These are phyloP conservation scores for Nymphalis c-album DNA, from an alignment of 2,888 invertebrate genomes.

Conservation along the genomic window DNA sequence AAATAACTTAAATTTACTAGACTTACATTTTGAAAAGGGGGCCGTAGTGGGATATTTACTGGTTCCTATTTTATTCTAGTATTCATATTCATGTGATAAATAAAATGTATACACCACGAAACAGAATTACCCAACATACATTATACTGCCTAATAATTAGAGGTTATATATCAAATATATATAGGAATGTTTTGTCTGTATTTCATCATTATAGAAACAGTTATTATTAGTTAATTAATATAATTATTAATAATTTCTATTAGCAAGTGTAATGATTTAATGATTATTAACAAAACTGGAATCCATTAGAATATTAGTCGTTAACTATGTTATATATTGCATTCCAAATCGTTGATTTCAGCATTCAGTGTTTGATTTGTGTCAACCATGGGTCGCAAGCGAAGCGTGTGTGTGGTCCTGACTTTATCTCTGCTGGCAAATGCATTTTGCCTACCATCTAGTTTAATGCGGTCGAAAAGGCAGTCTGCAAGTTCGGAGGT, in stretches of 20 bases:
- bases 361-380: constrained; percentile 39
- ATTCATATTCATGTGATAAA: too few relatives aligned
- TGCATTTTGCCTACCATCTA: constrained; percentile 54
- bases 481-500: constrained; percentile 46
- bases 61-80: too few relatives aligned
- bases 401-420: constrained; percentile 46
- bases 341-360: constrained; percentile 9
- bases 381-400: constrained; percentile 55
- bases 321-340: constrained; percentile 28
- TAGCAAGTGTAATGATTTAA: constrained; percentile 2
- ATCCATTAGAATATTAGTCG: constrained; percentile 18
- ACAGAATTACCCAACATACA: too few relatives aligned
- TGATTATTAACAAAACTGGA: constrained; percentile 7
- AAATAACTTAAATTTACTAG: too few relatives aligned
- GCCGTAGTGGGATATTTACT: too few relatives aligned
- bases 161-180: too few relatives aligned
- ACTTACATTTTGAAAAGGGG: too few relatives aligned
- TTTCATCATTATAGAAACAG: too few relatives aligned
- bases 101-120: too few relatives aligned
- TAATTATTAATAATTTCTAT: not conserved
- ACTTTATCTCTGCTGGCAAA: constrained; percentile 53
- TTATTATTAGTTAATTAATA: not conserved
- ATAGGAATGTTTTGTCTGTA: too few relatives aligned
- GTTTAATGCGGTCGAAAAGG: constrained; percentile 40
- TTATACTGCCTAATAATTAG: too few relatives aligned